Conservation (phyloP, 1,140 invertebrate genomes). For the Rhyzopertha dominica region DNA sequence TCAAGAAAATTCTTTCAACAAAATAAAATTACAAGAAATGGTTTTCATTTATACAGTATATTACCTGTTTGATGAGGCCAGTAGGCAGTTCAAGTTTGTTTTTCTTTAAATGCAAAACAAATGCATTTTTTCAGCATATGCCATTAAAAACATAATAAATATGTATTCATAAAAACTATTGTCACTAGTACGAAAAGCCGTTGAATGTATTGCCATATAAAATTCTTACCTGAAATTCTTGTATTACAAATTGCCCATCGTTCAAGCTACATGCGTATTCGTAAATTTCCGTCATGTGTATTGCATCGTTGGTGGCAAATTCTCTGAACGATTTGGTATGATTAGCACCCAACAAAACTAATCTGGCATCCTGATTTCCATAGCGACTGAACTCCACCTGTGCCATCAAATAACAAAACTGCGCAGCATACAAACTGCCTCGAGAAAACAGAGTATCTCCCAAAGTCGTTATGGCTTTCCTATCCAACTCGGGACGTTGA, state of each 20-base stretch:
- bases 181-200: too few species aligned
- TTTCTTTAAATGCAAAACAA: too few species aligned
- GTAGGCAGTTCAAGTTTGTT: too few species aligned
- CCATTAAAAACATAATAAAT: too few species aligned
- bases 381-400: slow-evolving; percentile 61
- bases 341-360: slow-evolving; percentile 76
- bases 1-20: too few species aligned
- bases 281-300: slow-evolving; percentile 92
- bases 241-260: slow-evolving; percentile 66
- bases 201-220: too few species aligned
- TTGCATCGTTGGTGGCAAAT: slow-evolving; percentile 76
- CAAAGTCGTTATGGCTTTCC: slow-evolving; percentile 75
- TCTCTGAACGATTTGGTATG: slow-evolving; percentile 56
- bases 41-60: too few species aligned
- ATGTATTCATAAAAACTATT: too few species aligned
- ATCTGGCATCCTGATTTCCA: slow-evolving; percentile 54
- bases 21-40: too few species aligned
- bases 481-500: slow-evolving; percentile 71
- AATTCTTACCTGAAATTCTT: slow-evolving; percentile 66
- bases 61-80: too few species aligned
- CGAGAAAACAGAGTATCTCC: slow-evolving; percentile 63
- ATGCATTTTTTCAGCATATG: too few species aligned
- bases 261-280: slow-evolving; percentile 85
- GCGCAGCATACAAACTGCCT: slow-evolving; percentile 79
- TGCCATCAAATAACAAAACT: slow-evolving; percentile 91